Conservation (phyloP, 2,797 vertebrate genomes). For the Acanthurus tractus region DNA sequence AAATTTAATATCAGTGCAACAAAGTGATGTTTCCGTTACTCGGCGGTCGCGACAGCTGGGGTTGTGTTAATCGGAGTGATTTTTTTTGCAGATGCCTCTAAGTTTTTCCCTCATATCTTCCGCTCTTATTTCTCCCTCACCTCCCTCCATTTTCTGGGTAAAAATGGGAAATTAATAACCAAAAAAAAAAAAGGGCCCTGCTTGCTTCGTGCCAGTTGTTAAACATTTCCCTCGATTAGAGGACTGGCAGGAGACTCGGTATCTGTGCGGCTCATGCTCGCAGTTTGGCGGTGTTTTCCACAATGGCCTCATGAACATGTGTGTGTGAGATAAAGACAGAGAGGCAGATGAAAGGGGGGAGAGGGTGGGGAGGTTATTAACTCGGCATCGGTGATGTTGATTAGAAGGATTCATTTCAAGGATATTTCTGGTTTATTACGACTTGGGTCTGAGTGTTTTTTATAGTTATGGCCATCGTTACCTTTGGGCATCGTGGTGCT, state of each 20-base stretch:
- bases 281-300: slow-evolving; percentile 50
- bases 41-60: slow-evolving; percentile 23
- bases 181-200: slow-evolving; percentile 66
- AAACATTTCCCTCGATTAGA: slow-evolving; percentile 76
- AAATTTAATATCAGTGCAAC: slow-evolving; percentile 12
- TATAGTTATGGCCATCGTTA: slow-evolving; percentile 6
- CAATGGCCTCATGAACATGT: slow-evolving; percentile 36
- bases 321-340: slow-evolving; percentile 32
- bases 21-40: slow-evolving; percentile 22
- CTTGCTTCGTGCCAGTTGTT: slow-evolving; percentile 54
- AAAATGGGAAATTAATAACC: slow-evolving; percentile 58
- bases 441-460: slow-evolving; percentile 17
- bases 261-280: slow-evolving; percentile 50
- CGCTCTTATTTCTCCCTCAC: not conserved
- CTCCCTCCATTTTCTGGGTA: slow-evolving; percentile 3
- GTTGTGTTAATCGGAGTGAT: slow-evolving; percentile 27
- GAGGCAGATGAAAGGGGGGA: slow-evolving; percentile 25
- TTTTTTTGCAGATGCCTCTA: slow-evolving; percentile 10
- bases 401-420: slow-evolving; percentile 29
- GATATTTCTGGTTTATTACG: slow-evolving; percentile 44
- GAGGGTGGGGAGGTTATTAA: slow-evolving; percentile 43
- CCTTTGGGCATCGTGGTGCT: not conserved
- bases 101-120: slow-evolving; percentile 27
- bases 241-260: slow-evolving; percentile 55
- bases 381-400: slow-evolving; percentile 43